Base-by-base conservation (phyloP, 2,113 vertebrate species). In the Lutjanus erythropterus region DNA sequence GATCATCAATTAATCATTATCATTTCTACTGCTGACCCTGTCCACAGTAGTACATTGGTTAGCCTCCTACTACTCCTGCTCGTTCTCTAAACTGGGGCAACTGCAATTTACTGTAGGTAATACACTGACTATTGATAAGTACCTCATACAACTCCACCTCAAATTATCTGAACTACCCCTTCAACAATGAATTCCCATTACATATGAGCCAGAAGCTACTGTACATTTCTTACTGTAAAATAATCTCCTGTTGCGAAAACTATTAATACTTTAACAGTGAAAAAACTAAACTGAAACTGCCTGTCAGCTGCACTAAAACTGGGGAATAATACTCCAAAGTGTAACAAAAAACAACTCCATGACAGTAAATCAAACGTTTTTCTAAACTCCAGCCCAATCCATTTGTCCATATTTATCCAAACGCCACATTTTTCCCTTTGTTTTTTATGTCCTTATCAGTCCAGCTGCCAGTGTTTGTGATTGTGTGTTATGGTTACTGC, bases 401-500 rank as follows among this genome's bases (percentile, higher is more conserved):
- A 31, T 60, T 58, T 44, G 39, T 76, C 52, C 46, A 14, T 58
- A 49, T 77, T 66, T 50, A 75, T 71, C 33, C 27, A 18, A 80
- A 50, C 5, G 19, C 44, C 33, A 27, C 41, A 44, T 84, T 81
- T 83, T 75, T 55, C 12, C 15, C 15, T 37, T 68, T 69, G 75
- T 39, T 41, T 59, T 68, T 70, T 11, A 4, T 27, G 56, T 15
- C 50, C 80, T 91, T 84, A 91, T 94, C 87, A 72, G 47, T 61
- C 35, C 84, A 83, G 89, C 84, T 92, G 88, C 79, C 73, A 85
- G 71, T 74, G 66, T 91, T 91, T 91, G 75, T 78, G 74, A 82
- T 81, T 75, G 72, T 78, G 76, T 92, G 87, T 81, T 89, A 69
- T 93, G 88, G 91, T 89, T 90, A 89, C 93, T 82, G 89, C 77